These are phyloP conservation scores for Archocentrus centrarchus DNA, from an alignment of 2,113 vertebrate genomes.

Conservation along the genomic window DNA sequence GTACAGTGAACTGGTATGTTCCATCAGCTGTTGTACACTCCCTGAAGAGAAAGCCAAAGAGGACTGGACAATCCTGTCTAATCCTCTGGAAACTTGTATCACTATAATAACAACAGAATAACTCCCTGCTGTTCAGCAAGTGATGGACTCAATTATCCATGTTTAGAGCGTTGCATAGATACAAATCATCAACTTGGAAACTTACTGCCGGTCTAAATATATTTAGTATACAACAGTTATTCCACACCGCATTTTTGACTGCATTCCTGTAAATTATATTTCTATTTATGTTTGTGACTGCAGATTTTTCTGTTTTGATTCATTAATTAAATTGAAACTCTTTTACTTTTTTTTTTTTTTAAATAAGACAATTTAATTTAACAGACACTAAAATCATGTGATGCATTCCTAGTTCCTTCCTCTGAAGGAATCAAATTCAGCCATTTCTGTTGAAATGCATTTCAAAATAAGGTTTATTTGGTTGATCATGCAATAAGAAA, in stretches of 20 bases:
- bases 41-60: slow-evolving; percentile 31
- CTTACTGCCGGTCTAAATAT: background rate
- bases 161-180: slow-evolving; percentile 39
- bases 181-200: slow-evolving; percentile 15
- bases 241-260: background rate
- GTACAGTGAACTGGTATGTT: slow-evolving; percentile 60
- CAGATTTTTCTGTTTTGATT: background rate
- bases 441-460: background rate
- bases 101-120: slow-evolving; percentile 31
- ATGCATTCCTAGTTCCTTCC: background rate
- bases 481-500: background rate
- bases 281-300: background rate
- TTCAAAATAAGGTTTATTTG: background rate
- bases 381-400: background rate
- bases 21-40: slow-evolving; percentile 74
- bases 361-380: background rate
- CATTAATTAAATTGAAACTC: background rate
- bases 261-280: background rate
- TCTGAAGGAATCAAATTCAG: background rate
- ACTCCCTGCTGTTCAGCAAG: slow-evolving; percentile 16
- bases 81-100: slow-evolving; percentile 64
- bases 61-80: slow-evolving; percentile 43
- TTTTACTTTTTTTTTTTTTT: background rate
- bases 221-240: background rate
- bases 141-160: slow-evolving; percentile 38